These are phyloP conservation scores for Mallotus villosus DNA, from an alignment of 2,797 vertebrate genomes.

Conservation along the genomic window DNA sequence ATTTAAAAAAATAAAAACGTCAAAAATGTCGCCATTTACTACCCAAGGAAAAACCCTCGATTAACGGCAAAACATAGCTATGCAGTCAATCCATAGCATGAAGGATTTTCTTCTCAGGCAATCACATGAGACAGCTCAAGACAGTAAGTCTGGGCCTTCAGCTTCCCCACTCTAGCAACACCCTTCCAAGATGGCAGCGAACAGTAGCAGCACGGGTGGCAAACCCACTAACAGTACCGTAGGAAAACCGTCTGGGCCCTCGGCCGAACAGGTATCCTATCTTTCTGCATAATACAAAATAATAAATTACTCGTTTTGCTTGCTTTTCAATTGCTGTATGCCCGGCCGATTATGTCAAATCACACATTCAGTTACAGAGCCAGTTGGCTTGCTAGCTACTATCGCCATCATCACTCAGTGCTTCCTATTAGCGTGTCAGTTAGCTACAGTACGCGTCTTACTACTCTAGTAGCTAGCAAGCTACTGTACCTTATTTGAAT, in stretches of 20 bases:
- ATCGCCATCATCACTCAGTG: constrained; percentile 40
- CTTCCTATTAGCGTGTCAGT: constrained; percentile 19
- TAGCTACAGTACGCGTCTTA: too few relatives aligned
- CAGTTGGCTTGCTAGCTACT: constrained; percentile 41
- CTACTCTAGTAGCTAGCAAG: accelerated
- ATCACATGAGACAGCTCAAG: not conserved
- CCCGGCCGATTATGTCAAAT: not conserved
- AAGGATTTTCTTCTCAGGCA: constrained; percentile 54
- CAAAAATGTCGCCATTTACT: not conserved
- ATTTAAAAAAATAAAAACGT: not conserved
- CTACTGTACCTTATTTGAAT: not conserved
- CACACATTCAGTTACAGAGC: constrained; percentile 2
- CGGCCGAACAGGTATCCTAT: constrained; percentile 75
- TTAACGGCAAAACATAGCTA: not conserved
- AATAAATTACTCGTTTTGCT: accelerated
- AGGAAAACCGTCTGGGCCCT: constrained; percentile 72
- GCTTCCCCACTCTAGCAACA: constrained; percentile 19
- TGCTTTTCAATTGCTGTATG: accelerated
- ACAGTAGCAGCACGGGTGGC: constrained; percentile 75
- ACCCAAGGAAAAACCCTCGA: too few relatives aligned
- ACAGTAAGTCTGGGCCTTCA: not conserved
- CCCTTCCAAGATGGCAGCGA: constrained; percentile 82
- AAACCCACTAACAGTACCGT: constrained; percentile 61
- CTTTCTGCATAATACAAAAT: not conserved
- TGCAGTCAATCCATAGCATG: not conserved